Evolutionary conservation across 2,797 vertebrate genomes (phyloP).

Genomic region (Artibeus lituratus): DNA sequence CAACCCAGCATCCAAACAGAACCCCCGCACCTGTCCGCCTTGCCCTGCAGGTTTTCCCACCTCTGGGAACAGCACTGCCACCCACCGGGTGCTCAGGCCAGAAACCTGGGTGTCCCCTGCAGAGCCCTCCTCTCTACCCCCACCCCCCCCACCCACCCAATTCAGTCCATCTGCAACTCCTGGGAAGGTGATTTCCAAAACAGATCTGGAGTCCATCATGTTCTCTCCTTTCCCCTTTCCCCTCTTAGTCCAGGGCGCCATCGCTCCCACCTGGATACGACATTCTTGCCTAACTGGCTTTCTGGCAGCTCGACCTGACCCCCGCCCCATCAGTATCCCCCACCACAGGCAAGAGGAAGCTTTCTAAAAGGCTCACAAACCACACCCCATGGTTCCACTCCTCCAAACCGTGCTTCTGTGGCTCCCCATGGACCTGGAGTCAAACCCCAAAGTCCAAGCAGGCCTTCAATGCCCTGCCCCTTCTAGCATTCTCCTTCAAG

Average conservation of each 20-base stretch:
- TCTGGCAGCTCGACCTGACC: background rate
- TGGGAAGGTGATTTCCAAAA: background rate
- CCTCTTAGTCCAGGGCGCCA: background rate
- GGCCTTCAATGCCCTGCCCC: background rate
- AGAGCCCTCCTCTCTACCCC: background rate
- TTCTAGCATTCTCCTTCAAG: background rate
- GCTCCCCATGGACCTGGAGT: background rate
- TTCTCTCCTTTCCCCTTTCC: background rate
- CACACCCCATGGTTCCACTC: background rate
- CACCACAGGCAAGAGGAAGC: background rate
- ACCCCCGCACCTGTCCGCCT: background rate
- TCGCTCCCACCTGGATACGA: background rate
- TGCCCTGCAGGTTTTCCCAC: background rate
- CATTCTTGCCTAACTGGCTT: background rate
- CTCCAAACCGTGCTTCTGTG: background rate
- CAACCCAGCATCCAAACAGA: background rate
- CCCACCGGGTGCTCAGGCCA: background rate
- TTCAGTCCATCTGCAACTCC: background rate
- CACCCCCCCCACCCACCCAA: too few relatives aligned
- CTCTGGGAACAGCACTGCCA: background rate
- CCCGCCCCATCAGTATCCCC: too few relatives aligned
- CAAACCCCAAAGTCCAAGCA: background rate
- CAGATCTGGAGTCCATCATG: background rate
- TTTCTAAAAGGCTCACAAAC: background rate
- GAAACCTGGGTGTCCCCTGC: background rate